Base-by-base conservation (phyloP, 2,888 invertebrate genomes). In the Chelonus formosanus region DNA sequence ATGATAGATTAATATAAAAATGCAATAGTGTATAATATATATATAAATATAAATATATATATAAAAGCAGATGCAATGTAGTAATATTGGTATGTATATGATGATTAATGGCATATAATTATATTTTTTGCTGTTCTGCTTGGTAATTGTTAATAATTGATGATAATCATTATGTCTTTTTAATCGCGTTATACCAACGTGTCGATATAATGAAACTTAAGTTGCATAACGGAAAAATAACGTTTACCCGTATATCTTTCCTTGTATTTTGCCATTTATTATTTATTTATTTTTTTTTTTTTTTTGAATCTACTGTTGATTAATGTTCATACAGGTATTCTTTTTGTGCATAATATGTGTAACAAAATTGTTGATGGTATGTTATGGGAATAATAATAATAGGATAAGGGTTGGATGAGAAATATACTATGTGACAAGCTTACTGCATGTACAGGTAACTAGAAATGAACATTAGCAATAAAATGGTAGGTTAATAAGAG, bases 91-190 rank as follows among this genome's bases (percentile, higher is more conserved):
- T 52, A 52, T 32, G 7, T 2, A 31, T 8, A 36, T 48, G n/a
- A 31, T 82, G 82, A 82, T 82, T 80, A 79, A 82, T 81, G 77
- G 73, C 71, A 69, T 75, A 75, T 80, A 80, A 81, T 82, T 81
- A 81, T 72, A 70, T 70, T 81, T 80, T 80, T 81, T 79, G 74
- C 75, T 69, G 74, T 71, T 76, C 7, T n/a, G 44, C 76, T 75
- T 75, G 80, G 72, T 81, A 82, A 82, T 82, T 79, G 80, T 79
- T 79, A 78, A 81, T 82, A 82, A 82, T 82, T 80, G 80, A 80
- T 77, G 77, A 77, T 79, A 80, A 80, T 80, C 78, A 75, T 78
- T 78, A 76, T 78, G 78, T 75, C 76, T 80, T 80, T 80, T 81
- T 78, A 77, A 80, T 79, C 78, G 78, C 78, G 77, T 80, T 79